Conservation (phyloP, 2,888 invertebrate genomes). For the Drosophila kuntzei region DNA sequence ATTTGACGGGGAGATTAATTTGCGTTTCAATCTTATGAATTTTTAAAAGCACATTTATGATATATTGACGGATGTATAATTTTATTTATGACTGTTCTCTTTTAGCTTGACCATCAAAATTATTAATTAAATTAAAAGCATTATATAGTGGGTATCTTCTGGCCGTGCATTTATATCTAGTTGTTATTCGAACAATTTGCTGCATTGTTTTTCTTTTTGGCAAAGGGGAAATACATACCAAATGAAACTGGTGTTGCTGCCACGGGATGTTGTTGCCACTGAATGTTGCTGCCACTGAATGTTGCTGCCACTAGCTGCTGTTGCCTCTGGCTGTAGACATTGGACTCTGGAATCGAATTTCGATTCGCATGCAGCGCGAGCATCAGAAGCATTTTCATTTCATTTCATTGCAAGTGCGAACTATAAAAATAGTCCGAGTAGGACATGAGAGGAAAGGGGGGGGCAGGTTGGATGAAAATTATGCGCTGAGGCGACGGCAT, state of each 20-base stretch:
- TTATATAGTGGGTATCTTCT: background rate
- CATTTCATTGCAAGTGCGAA: slow-evolving; percentile 36
- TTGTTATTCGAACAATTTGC: slow-evolving; percentile 3
- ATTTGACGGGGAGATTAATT: no score
- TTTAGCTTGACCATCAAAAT: no score
- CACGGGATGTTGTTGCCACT: slow-evolving; percentile 1
- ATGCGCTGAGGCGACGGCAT: slow-evolving; percentile 23
- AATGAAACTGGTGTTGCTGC: background rate
- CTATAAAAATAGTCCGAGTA: background rate
- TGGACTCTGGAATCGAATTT: slow-evolving; percentile 13
- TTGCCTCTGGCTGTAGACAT: background rate
- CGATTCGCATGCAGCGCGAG: slow-evolving; percentile 14
- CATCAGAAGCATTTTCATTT: slow-evolving; percentile 37
- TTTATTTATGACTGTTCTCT: no score
- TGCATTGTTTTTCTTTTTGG: slow-evolving; percentile 1
- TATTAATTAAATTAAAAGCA: no score
- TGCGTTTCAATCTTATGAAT: no score
- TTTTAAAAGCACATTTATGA: no score
- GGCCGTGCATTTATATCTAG: background rate
- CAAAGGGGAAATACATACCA: slow-evolving; percentile 4
- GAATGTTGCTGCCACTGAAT: background rate
- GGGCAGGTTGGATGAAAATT: background rate
- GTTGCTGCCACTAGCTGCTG: background rate
- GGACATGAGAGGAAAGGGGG: background rate
- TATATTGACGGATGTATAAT: no score